Evolutionary conservation across 2,113 vertebrate genomes (phyloP), one percentile per base, ranked within the genome.

Genomic region (Elgaria multicarinata): DNA sequence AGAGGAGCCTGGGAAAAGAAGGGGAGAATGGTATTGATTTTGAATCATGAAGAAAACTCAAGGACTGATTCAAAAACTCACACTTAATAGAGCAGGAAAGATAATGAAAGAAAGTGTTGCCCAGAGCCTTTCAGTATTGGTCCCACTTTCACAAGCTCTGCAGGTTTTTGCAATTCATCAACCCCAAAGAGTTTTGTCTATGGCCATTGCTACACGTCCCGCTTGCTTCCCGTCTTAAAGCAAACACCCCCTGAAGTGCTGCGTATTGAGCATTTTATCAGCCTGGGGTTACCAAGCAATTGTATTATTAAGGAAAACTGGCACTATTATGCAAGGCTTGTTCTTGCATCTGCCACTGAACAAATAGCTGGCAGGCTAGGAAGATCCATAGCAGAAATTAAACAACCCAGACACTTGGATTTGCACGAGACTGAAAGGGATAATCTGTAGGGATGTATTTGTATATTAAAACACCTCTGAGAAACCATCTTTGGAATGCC

Each of bases 231-330:
- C 82, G n/a, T 42, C 50, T 71, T 22, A 13, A 62, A 64, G 36
- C 5, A 94, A 4, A 18, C 87, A 90, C 13, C 10, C 76, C 78
- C 18, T 4, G 58, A 83, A 92, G 10, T 9, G 3, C 46, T 64
- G 5, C 26, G 13, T 0, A 0, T 0, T 66, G 14, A 26, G 69
- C 2, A 0, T 4, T 6, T 4, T 12, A 39, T 28, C 31, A 0
- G 0, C 33, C 0, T 0, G 0, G 77, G 50, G 67, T 36, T 87
- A 91, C 72, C 79, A 2, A 83, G 1, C 13, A 87, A 2, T 16
- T 0, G 0, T 74, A 28, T 10, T 0, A 0, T 67, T 36, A 85
- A 66, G 28, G 39, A 86, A 9, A 22, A 67, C 72, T 55, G 82
- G 78, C 83, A 72, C n/a, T 0, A 2, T 58, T 81, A 4, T 66